These are phyloP conservation scores for Hapalemur alaotrensis DNA, from an alignment of 2,797 vertebrate species.

Conservation along the genomic window DNA sequence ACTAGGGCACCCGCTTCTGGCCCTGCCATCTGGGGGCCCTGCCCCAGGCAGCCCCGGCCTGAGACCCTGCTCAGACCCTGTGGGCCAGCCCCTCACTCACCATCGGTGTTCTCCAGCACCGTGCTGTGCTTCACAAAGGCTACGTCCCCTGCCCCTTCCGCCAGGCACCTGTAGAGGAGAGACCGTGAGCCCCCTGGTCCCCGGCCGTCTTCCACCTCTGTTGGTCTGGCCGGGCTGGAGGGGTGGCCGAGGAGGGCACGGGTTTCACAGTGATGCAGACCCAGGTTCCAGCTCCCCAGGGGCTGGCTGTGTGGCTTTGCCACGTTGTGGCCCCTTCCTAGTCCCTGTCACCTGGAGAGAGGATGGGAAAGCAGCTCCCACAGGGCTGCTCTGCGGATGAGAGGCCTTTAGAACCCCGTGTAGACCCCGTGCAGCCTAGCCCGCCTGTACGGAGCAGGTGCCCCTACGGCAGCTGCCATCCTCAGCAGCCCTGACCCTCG, in stretches of 20 bases:
- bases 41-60: not conserved
- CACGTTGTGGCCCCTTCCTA: not conserved
- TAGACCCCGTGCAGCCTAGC: not conserved
- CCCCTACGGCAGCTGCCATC: accelerated
- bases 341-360: not conserved
- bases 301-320: not conserved
- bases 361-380: not conserved
- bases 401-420: too few species aligned
- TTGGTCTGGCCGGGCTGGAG: not conserved
- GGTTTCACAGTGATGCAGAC: not conserved
- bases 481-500: accelerated
- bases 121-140: slow-evolving; percentile 97
- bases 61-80: not conserved
- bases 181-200: not conserved
- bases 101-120: slow-evolving; percentile 93
- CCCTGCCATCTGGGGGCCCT: not conserved
- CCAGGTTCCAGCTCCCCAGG: not conserved
- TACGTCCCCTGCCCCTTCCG: slow-evolving; percentile 89
- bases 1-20: not conserved
- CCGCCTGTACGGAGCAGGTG: accelerated
- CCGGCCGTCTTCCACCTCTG: not conserved
- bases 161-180: slow-evolving; percentile 89
- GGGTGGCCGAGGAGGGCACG: accelerated
- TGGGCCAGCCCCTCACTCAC: slow-evolving; percentile 80
- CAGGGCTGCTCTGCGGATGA: not conserved